Conservation (phyloP, 2,888 invertebrate genomes). For the Acrobasis repandana region DNA sequence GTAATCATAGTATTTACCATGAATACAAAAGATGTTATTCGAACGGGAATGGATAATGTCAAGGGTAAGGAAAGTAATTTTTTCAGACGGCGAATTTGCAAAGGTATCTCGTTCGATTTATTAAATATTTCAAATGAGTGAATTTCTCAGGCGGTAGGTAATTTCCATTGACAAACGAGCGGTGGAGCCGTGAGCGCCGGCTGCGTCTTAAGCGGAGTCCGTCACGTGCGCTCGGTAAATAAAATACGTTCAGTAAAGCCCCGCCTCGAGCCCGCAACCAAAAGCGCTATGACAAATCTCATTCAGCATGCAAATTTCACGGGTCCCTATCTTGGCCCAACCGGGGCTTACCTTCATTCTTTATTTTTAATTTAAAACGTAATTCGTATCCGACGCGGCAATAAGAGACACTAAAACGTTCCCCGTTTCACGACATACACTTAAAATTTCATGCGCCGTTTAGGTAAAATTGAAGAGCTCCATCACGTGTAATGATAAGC, state of each 20-base stretch:
- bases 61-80: slow-evolving; percentile 6
- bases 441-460: slow-evolving; percentile 51
- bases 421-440: slow-evolving; percentile 34
- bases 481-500: slow-evolving; percentile 49
- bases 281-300: slow-evolving; percentile 64
- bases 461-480: slow-evolving; percentile 46
- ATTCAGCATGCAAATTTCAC: slow-evolving; percentile 66
- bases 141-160: slow-evolving; percentile 49
- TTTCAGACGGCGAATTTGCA: background rate
- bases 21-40: background rate
- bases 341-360: slow-evolving; percentile 28
- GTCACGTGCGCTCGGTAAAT: slow-evolving; percentile 68
- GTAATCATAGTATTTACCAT: background rate
- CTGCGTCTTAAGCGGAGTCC: slow-evolving; percentile 53
- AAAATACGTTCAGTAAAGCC: slow-evolving; percentile 62
- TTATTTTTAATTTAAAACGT: slow-evolving; percentile 24
- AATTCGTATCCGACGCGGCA: slow-evolving; percentile 21
- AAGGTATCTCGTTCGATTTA: slow-evolving; percentile 27
- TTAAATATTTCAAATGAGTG: slow-evolving; percentile 54
- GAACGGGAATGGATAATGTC: background rate
- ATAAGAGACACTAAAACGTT: slow-evolving; percentile 40
- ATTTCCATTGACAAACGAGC: slow-evolving; percentile 71
- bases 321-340: slow-evolving; percentile 47
- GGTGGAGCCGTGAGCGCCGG: slow-evolving; percentile 62
- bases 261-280: slow-evolving; percentile 45